Evolutionary conservation across 2,888 invertebrate genomes (phyloP).

Genomic region (Lasiommata megera): DNA sequence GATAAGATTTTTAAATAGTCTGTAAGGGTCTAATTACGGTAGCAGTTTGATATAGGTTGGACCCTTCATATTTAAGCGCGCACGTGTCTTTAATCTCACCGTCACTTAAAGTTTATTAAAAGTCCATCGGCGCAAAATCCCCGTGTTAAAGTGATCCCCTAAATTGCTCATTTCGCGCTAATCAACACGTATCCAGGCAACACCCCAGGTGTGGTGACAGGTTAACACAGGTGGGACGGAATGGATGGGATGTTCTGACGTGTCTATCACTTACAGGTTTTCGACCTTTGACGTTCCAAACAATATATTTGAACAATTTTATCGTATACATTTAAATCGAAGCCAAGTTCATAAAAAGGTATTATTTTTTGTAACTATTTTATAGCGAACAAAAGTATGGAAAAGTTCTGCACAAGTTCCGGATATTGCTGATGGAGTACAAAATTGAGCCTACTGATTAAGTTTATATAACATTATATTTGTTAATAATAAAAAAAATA

Average conservation of each 20-base stretch:
- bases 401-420: no score
- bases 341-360: no score
- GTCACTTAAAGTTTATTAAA: slow-evolving; percentile 19
- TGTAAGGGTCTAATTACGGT: not conserved
- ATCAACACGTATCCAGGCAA: slow-evolving; percentile 13
- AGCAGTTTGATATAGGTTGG: not conserved
- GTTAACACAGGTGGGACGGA: not conserved
- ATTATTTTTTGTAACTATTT: no score
- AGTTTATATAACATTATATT: no score
- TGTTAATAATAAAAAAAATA: no score
- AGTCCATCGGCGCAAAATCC: slow-evolving; percentile 5
- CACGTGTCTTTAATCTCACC: slow-evolving; percentile 12
- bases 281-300: no score
- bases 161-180: slow-evolving; percentile 19
- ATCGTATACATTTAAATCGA: no score
- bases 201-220: slow-evolving; percentile 7
- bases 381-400: no score
- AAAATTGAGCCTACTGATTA: no score
- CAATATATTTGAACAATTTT: no score
- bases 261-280: no score
- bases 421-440: no score
- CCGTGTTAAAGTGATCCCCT: slow-evolving; percentile 8
- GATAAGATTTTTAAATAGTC: not conserved
- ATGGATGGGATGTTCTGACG: not conserved
- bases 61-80: not conserved